These are phyloP conservation scores for Holotrichia oblita DNA, from an alignment of 1,140 invertebrate genomes.

Conservation along the genomic window DNA sequence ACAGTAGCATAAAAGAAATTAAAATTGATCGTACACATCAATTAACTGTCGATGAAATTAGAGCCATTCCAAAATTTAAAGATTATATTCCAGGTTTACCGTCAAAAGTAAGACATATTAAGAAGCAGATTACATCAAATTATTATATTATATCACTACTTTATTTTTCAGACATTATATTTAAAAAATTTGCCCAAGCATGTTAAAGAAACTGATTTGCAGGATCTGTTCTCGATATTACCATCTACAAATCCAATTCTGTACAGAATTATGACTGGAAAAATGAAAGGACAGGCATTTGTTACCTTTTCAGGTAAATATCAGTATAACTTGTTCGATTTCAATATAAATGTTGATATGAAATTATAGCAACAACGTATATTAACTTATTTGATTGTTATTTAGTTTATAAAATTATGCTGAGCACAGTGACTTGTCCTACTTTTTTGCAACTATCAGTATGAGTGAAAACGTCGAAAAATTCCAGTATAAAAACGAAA, in stretches of 20 bases:
- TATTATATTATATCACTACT: constrained; percentile 33
- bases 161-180: constrained; percentile 60
- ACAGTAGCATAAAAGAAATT: constrained; percentile 47
- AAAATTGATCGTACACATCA: constrained; percentile 48
- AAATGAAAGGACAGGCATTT: constrained; percentile 70
- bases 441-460: too few relatives aligned
- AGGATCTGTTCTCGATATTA: constrained; percentile 61
- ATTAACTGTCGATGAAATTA: constrained; percentile 63
- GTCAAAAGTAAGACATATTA: constrained; percentile 58
- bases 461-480: too few relatives aligned
- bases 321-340: too few relatives aligned
- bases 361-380: too few relatives aligned
- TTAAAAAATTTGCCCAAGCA: constrained; percentile 65
- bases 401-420: too few relatives aligned
- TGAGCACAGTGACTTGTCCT: too few relatives aligned
- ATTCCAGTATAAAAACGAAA: too few relatives aligned
- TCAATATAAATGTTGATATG: too few relatives aligned
- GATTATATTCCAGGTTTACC: constrained; percentile 63
- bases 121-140: constrained; percentile 36
- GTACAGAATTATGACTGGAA: constrained; percentile 63
- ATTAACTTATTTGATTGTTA: too few relatives aligned
- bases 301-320: constrained; percentile 63
- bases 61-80: constrained; percentile 63
- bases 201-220: constrained; percentile 61
- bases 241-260: constrained; percentile 53